phyloP scores from a whole-genome alignment of 2,797 vertebrate species.

The Adelosebastes latens region DNA sequence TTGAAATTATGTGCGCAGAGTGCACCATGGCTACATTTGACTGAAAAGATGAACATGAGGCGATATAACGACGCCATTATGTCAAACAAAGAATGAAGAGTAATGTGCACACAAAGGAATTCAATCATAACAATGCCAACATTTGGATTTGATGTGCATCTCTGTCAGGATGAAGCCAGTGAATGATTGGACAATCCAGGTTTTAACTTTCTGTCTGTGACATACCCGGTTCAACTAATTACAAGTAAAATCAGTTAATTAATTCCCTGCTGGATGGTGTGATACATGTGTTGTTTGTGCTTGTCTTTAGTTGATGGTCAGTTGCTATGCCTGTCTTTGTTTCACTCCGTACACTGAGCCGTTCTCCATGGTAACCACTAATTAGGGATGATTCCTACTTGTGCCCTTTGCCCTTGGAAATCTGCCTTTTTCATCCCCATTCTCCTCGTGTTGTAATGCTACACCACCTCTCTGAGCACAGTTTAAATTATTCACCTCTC shows the following conservation, averaged over 20 bases:
- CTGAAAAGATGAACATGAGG: not conserved
- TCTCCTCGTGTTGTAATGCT: slow-evolving; percentile 65
- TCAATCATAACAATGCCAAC: not conserved
- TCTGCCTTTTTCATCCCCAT: slow-evolving; percentile 68
- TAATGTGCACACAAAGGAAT: not conserved
- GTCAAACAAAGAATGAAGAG: not conserved
- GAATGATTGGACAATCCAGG: not conserved
- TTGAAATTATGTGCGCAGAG: not conserved
- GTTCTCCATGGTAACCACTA: slow-evolving; percentile 71
- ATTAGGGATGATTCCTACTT: slow-evolving; percentile 75
- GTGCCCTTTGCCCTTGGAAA: slow-evolving; percentile 77
- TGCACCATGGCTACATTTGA: not conserved
- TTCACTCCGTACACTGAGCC: slow-evolving; percentile 31
- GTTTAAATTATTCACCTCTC: slow-evolving; percentile 79
- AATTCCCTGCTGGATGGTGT: slow-evolving; percentile 7
- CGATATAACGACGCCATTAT: not conserved
- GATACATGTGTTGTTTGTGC: slow-evolving; percentile 24
- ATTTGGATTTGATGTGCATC: slow-evolving; percentile 6
- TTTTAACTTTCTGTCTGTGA: slow-evolving; percentile 16
- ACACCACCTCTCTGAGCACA: slow-evolving; percentile 58
- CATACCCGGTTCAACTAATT: slow-evolving; percentile 19
- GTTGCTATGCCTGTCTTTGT: slow-evolving; percentile 40
- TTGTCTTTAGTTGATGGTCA: slow-evolving; percentile 42
- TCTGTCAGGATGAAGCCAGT: not conserved
- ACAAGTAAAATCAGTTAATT: slow-evolving; percentile 49